phyloP scores from a whole-genome alignment of 2,113 vertebrate genomes.

The Sinocyclocheilus anshuiensis region DNA sequence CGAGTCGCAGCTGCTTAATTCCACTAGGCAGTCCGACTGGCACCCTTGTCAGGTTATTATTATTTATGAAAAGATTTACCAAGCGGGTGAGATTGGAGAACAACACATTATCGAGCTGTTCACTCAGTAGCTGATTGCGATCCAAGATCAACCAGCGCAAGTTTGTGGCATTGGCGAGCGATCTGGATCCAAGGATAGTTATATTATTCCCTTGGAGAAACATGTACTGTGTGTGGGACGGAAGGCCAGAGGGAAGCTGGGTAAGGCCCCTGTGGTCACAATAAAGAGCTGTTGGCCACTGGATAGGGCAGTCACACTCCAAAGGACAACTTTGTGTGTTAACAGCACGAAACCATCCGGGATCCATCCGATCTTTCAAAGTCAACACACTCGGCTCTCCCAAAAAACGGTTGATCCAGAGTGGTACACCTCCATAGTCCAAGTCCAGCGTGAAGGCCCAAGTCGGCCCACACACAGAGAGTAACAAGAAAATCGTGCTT shows the following conservation, averaged over 20 bases:
- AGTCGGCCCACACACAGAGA: constrained; percentile 47
- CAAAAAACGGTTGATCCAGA: constrained; percentile 73
- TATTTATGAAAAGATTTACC: constrained; percentile 74
- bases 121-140: constrained; percentile 69
- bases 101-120: constrained; percentile 49
- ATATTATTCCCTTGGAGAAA: constrained; percentile 77
- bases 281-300: constrained; percentile 78
- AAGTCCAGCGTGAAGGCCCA: constrained; percentile 51
- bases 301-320: constrained; percentile 76
- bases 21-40: constrained; percentile 68
- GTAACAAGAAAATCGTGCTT: constrained; percentile 47
- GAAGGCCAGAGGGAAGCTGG: constrained; percentile 62
- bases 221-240: constrained; percentile 69
- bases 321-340: constrained; percentile 68
- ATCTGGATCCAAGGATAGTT: constrained; percentile 58
- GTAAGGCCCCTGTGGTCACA: constrained; percentile 71
- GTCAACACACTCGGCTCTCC: constrained; percentile 78
- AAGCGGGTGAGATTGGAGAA: constrained; percentile 70
- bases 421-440: constrained; percentile 76
- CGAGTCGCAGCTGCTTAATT: constrained; percentile 74
- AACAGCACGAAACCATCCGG: constrained; percentile 67
- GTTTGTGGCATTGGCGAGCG: constrained; percentile 66
- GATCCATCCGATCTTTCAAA: constrained; percentile 70
- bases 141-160: constrained; percentile 78
- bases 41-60: constrained; percentile 71